Conservation (phyloP, 2,797 vertebrate genomes). For the Aphelocoma californica region DNA sequence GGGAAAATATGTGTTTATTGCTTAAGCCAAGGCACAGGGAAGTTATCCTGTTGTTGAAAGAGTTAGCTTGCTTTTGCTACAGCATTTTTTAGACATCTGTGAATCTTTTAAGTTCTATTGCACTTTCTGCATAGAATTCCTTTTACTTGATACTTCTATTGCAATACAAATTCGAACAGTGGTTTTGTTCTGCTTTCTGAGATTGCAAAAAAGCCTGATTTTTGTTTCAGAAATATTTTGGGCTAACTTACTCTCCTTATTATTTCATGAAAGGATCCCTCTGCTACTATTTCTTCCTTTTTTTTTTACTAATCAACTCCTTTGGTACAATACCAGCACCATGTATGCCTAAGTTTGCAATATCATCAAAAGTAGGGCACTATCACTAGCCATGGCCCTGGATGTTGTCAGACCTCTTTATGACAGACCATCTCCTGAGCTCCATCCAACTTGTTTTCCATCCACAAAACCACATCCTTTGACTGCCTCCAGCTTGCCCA, state of each 20-base stretch:
- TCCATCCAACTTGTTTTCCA: background rate
- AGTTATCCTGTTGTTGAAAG: background rate
- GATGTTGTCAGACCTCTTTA: background rate
- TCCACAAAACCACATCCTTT: slow-evolving; percentile 23
- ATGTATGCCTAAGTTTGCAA: background rate
- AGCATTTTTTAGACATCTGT: background rate
- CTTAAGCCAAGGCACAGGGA: background rate
- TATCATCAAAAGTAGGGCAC: background rate
- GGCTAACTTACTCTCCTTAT: background rate
- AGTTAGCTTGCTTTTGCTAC: background rate
- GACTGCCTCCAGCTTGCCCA: slow-evolving; percentile 5
- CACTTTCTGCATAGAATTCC: background rate
- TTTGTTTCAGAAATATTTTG: background rate
- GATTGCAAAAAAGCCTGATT: background rate
- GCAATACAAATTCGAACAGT: background rate
- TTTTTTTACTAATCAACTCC: background rate
- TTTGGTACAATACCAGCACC: background rate
- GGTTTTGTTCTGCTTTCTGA: background rate
- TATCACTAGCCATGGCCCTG: background rate
- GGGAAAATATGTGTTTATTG: background rate
- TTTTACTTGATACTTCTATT: background rate
- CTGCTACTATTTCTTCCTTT: background rate
- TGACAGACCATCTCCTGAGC: background rate
- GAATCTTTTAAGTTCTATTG: background rate
- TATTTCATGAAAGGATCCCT: background rate